These are phyloP conservation scores for Margarornis squamiger DNA, from an alignment of 2,797 vertebrate species.

Conservation along the genomic window DNA sequence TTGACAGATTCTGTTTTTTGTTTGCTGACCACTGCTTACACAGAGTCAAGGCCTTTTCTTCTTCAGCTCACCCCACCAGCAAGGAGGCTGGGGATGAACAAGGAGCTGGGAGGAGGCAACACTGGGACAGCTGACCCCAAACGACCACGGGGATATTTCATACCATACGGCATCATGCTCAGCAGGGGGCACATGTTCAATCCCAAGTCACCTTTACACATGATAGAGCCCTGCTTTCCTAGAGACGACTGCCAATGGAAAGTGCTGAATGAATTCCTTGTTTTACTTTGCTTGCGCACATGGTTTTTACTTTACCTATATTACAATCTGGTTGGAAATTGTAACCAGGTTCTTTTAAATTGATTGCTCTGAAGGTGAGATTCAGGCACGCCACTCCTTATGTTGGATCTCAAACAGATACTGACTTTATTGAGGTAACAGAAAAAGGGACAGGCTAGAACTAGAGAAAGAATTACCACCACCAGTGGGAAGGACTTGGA, in stretches of 20 bases:
- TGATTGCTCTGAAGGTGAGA: too few species aligned
- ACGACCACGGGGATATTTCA: neutral
- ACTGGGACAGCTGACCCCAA: neutral
- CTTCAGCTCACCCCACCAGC: too few species aligned
- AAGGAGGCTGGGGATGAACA: accelerated
- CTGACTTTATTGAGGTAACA: too few species aligned
- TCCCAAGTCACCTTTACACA: neutral
- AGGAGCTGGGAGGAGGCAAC: neutral
- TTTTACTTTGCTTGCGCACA: neutral
- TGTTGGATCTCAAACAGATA: too few species aligned
- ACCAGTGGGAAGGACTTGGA: too few species aligned
- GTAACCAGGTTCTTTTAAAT: too few species aligned
- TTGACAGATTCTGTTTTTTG: neutral
- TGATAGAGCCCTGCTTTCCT: neutral
- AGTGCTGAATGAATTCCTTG: neutral
- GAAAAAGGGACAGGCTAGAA: too few species aligned
- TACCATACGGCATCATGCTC: neutral
- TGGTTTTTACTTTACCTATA: neutral
- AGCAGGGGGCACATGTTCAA: neutral
- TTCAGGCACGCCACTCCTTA: too few species aligned
- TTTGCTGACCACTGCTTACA: neutral
- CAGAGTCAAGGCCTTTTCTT: neutral
- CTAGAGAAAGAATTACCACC: too few species aligned
- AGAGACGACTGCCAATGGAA: too few species aligned
- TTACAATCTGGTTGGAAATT: too few species aligned